Conservation (phyloP, 2,888 invertebrate genomes). For the Ophioninae sp. region DNA sequence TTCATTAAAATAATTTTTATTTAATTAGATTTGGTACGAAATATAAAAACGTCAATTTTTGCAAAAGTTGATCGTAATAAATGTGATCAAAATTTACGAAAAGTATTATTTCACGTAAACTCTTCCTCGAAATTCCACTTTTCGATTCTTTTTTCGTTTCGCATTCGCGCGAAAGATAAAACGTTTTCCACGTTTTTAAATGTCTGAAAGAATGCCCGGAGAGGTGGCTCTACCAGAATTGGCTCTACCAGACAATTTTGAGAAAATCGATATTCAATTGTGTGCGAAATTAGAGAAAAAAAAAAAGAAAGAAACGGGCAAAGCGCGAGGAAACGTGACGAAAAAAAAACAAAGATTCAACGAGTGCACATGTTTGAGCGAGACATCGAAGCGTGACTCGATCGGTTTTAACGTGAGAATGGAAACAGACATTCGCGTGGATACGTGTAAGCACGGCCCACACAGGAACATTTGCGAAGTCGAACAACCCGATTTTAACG, state of each 20-base stretch:
- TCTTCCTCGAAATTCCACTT: neutral
- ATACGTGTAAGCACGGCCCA: neutral
- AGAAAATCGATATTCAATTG: neutral
- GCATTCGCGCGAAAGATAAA: neutral
- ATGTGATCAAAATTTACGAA: neutral
- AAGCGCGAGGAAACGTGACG: neutral
- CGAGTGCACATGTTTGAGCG: neutral
- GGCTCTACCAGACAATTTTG: neutral
- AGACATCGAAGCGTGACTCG: neutral
- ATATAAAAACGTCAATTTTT: too few species aligned
- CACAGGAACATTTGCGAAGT: neutral
- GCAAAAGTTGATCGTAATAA: too few species aligned
- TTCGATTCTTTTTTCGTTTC: neutral
- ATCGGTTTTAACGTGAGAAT: neutral
- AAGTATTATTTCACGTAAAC: neutral
- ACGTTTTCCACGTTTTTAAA: neutral
- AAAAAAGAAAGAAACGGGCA: neutral
- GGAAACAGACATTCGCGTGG: neutral
- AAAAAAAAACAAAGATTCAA: neutral
- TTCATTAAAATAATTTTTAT: too few species aligned
- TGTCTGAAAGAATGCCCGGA: neutral
- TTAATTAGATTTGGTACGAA: too few species aligned
- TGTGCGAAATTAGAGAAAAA: neutral
- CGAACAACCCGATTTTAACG: slow-evolving; percentile 27
- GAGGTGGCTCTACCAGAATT: too few species aligned